Evolutionary conservation across 2,888 invertebrate genomes (phyloP).

Genomic region (Chloromyia formosa): DNA sequence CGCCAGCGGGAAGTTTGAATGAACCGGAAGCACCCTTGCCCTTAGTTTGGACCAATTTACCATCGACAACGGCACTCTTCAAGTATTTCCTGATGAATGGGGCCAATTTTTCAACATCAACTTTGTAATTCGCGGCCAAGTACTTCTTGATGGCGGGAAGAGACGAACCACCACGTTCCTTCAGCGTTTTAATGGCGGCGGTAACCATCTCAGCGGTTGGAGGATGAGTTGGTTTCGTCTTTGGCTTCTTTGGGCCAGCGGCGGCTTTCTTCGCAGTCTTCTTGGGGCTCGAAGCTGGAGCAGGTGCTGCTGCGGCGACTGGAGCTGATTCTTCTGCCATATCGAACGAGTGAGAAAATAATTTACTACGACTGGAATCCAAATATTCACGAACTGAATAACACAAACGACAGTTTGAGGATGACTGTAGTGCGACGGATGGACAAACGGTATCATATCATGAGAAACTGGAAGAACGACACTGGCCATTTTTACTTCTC

Average conservation of each 20-base stretch:
- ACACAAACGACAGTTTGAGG: constrained; percentile 26
- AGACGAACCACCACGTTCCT: constrained; percentile 70
- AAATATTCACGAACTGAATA: background rate
- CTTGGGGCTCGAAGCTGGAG: background rate
- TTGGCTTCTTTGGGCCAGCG: constrained; percentile 22
- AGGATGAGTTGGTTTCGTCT: constrained; percentile 60
- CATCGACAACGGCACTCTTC: constrained; percentile 67
- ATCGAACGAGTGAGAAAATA: too few relatives aligned
- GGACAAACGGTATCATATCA: background rate
- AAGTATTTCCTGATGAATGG: constrained; percentile 70
- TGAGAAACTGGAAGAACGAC: constrained; percentile 38
- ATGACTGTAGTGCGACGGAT: background rate
- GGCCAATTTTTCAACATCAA: constrained; percentile 69
- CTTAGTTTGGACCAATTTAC: constrained; percentile 59
- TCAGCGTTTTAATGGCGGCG: constrained; percentile 66
- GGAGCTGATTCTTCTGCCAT: constrained; percentile 35
- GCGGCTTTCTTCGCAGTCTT: background rate
- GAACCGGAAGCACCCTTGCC: constrained; percentile 54
- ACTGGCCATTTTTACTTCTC: background rate
- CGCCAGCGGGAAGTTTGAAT: constrained; percentile 51
- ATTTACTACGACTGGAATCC: background rate
- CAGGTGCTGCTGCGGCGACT: background rate
- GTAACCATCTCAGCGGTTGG: constrained; percentile 68
- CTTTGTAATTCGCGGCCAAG: constrained; percentile 68
- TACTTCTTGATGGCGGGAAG: constrained; percentile 68